Evolutionary conservation across 1,140 invertebrate genomes (phyloP).

Genomic region (Dendrolimus punctatus): DNA sequence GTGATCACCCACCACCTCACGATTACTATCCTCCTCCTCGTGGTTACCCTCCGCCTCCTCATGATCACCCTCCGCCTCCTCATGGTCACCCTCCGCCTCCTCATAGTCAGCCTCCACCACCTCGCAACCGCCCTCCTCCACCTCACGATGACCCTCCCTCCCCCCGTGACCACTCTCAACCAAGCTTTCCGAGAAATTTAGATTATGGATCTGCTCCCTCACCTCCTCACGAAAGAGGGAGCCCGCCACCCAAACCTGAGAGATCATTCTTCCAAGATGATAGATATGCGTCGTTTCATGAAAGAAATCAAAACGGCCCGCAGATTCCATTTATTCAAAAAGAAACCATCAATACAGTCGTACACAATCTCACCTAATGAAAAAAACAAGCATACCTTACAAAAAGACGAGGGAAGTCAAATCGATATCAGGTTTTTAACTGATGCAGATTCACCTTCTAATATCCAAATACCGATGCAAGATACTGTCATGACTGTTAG

Average conservation of each 20-base stretch:
- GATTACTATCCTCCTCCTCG: background rate
- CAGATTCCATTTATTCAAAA: too few species aligned
- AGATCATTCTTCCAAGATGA: background rate
- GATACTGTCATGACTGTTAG: too few species aligned
- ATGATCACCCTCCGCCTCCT: background rate
- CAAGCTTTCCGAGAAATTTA: background rate
- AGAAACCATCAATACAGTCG: too few species aligned
- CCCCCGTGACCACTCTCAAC: background rate
- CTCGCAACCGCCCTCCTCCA: background rate
- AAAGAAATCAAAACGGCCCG: too few species aligned
- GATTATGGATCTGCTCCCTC: background rate
- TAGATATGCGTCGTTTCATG: too few species aligned
- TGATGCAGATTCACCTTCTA: too few species aligned
- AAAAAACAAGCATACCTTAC: too few species aligned
- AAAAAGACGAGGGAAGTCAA: too few species aligned
- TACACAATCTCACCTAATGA: too few species aligned
- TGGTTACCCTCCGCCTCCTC: background rate
- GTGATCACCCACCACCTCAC: conserved; percentile 3
- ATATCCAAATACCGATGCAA: too few species aligned
- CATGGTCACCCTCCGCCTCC: conserved; percentile 2
- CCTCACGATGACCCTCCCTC: background rate
- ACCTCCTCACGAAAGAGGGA: background rate
- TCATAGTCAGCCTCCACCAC: conserved; percentile 2
- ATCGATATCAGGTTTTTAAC: too few species aligned
- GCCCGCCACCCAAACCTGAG: background rate